Percentiles rank a stretch among this genome's conserved stretches.
These are phyloP conservation scores for Todus mexicanus DNA, from an alignment of 2,797 vertebrate species.

Conservation along the genomic window DNA sequence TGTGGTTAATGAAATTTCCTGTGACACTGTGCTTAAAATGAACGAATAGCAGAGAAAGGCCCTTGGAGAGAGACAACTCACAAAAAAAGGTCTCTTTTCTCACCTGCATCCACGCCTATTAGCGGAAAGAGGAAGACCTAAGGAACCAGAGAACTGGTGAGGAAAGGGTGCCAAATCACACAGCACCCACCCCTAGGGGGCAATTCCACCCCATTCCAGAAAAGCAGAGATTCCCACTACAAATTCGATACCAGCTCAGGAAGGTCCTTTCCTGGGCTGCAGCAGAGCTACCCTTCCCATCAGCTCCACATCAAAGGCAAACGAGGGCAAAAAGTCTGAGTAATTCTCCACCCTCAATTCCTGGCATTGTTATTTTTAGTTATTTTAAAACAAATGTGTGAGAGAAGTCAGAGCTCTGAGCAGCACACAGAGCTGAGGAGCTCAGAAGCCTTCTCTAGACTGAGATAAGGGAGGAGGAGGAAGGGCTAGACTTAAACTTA, in stretches of 20 bases:
- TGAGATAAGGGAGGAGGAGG: background rate
- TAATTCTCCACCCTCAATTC: background rate
- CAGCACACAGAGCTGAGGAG: background rate
- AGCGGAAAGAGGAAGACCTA: background rate
- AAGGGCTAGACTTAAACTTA: background rate
- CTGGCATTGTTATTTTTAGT: background rate
- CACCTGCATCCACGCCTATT: background rate
- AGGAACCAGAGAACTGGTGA: background rate
- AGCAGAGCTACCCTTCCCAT: background rate
- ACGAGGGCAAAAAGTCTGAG: background rate
- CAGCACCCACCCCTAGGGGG: background rate
- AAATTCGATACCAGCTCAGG: background rate
- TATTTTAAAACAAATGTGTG: constrained; percentile 9
- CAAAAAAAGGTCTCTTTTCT: background rate
- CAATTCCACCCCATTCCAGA: background rate
- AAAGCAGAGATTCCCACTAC: background rate
- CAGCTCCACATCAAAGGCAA: background rate
- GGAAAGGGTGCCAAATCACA: background rate
- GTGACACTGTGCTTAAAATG: background rate
- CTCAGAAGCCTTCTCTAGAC: background rate
- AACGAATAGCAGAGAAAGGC: background rate
- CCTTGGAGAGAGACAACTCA: background rate
- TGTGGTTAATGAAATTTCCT: background rate
- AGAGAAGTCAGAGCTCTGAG: background rate
- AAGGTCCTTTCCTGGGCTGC: background rate